phyloP scores from a whole-genome alignment of 2,113 vertebrate species.

The Nannobrachium achirus region DNA sequence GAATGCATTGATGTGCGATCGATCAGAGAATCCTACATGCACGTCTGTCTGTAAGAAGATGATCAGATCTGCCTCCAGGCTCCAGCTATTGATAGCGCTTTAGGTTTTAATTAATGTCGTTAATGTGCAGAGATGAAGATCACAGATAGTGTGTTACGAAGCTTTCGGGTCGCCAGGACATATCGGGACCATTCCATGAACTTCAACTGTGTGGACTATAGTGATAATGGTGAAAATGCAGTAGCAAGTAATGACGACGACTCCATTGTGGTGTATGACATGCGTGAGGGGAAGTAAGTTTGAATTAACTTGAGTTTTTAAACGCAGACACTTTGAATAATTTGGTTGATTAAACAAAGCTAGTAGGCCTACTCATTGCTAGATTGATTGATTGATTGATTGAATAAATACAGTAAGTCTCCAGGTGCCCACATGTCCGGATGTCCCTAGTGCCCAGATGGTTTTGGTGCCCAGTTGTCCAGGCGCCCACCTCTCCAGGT shows the following conservation, averaged over 20 bases:
- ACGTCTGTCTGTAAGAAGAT: too few species aligned
- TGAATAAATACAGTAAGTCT: too few species aligned
- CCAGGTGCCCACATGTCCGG: too few species aligned
- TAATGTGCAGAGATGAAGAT: slow-evolving; percentile 90
- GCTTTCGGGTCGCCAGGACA: slow-evolving; percentile 94
- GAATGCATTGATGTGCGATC: too few species aligned
- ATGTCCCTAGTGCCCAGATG: too few species aligned
- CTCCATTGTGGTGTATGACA: slow-evolving; percentile 95
- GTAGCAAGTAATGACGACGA: slow-evolving; percentile 97
- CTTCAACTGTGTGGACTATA: slow-evolving; percentile 97
- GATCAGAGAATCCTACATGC: too few species aligned
- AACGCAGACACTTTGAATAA: neutral
- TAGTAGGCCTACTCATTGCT: neutral
- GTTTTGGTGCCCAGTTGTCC: too few species aligned
- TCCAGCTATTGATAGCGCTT: too few species aligned
- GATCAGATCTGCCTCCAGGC: too few species aligned
- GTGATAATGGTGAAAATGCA: slow-evolving; percentile 92
- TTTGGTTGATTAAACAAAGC: neutral
- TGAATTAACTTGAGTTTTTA: neutral
- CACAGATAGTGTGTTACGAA: slow-evolving; percentile 92
- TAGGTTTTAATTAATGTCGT: too few species aligned
- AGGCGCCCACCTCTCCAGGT: too few species aligned
- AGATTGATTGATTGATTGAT: neutral
- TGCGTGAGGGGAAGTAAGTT: slow-evolving; percentile 93
- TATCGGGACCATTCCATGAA: slow-evolving; percentile 92